Evolutionary conservation across 1,140 invertebrate species (phyloP).

Genomic region (Glossosoma conforme): DNA sequence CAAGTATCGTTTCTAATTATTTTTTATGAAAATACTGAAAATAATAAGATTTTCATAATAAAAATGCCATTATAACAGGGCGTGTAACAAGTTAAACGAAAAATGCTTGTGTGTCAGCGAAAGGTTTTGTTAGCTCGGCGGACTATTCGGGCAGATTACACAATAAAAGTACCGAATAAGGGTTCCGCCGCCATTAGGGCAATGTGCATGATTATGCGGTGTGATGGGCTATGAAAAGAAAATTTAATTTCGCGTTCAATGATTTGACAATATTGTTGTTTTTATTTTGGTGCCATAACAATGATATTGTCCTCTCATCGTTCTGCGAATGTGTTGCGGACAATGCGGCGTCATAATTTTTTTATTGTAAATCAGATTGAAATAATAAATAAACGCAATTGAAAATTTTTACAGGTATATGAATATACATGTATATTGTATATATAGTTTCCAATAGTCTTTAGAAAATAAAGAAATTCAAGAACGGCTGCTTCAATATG

Average conservation of each 20-base stretch:
- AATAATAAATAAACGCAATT: background rate
- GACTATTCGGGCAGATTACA: conserved; percentile 1
- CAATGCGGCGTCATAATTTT: background rate
- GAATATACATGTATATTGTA: background rate
- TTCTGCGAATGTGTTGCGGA: background rate
- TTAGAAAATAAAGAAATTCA: background rate
- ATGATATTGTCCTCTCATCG: background rate
- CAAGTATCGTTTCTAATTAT: too few relatives aligned
- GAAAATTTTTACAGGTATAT: background rate
- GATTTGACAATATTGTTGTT: background rate
- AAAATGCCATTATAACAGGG: too few relatives aligned
- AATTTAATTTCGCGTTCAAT: conserved; percentile 8
- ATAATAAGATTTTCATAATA: too few relatives aligned
- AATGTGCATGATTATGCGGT: background rate
- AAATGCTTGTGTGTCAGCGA: too few relatives aligned
- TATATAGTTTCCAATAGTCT: background rate
- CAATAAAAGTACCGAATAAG: conserved; percentile 10
- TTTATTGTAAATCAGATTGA: background rate
- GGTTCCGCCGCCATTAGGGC: conserved; percentile 1
- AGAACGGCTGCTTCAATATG: too few relatives aligned
- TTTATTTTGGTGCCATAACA: background rate
- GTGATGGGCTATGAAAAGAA: conserved; percentile 14
- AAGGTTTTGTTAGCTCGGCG: too few relatives aligned
- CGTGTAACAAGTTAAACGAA: too few relatives aligned
- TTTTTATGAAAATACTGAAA: too few relatives aligned